Base-by-base conservation (phyloP, 2,888 invertebrate genomes). In the Hirtodrosophila trivittata region DNA sequence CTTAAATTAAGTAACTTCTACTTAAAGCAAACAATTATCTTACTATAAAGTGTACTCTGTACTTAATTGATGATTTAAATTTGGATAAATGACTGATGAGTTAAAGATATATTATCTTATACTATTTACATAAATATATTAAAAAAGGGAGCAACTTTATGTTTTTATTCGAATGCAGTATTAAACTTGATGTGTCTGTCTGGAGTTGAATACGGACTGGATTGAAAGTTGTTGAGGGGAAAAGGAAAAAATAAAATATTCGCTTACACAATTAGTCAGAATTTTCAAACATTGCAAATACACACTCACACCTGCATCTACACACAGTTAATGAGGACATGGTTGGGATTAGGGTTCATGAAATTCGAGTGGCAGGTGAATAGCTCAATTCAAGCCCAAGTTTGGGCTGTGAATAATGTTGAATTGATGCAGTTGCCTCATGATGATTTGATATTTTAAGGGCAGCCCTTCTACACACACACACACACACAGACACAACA, bases 371-470 rank as follows among this genome's bases (percentile, higher is more conserved):
- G 59, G n/a, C 18, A 39, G 16, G 9, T 50, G 42, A 33, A 65
- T 25, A 30, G 33, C 32, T 56, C 45, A 68, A 68, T 62, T 12
- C 28, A 43, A 12, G n/a, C n/a, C n/a, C n/a, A n/a, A 45, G 16
- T 46, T 51, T 4, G 25, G 50, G 9, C 13, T 12, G 14, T 16
- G 30, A 7, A 46, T 47, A 56, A 56, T 51, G 42, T 50, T 32
- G 50, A 41, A 35, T 64, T 52, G 54, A 45, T 57, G 54, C 42
- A 26, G 47, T 49, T 45, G 12, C 10, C 42, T 50, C 25, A 4
- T 25, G 62, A 32, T 58, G 43, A 75, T 69, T 52, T 45, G 51
- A 62, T 75, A 62, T 69, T 37, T 50, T 33, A 30, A 45, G 50
- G 42, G 39, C 21, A n/a, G 25, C 10, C 1, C 21, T 21, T 18